Base-by-base conservation (phyloP, 2,888 invertebrate species). In the Torymus auratus region DNA sequence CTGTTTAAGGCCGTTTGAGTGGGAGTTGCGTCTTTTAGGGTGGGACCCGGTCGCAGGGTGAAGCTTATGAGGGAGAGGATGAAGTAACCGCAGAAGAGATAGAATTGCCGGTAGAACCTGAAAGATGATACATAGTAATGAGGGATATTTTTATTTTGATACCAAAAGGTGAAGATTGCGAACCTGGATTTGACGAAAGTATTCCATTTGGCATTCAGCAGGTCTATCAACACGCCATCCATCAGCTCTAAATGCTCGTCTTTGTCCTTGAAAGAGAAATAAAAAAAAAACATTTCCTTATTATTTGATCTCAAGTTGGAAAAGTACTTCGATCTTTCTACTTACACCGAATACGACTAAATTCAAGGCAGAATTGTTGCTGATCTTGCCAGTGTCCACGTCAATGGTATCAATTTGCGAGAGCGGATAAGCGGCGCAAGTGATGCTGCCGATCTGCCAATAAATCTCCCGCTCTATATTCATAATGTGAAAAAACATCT, bases 161-260 rank as follows among this genome's bases (percentile, higher is more conserved):
- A 10, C 11, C 14, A 23, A 69, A n/a, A 11, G 11, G 41, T 12
- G 12, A 12, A 2, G 13, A n/a, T 17, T 58, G 10, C 65, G 11
- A 52, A 93, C 93, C 92, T 91, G 83, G 95, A 96, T 91, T 97
- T 97, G 1, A 98, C 98, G 90, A 98, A 99, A 0, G 98, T 96
- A 87, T 98, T 97, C 99, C 99, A 99, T 92, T 99, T 99, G 2
- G 98, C 98, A 89, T 98, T 96, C 13, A 99, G 91, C 15, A 99
- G 93, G 90, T 99, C 98, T 20, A 98, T 96, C 65, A 99, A 92
- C 85, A 98, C 95, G 0, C 99, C 99, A 89, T 99, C 98, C 92
- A 99, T 94, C 74, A 99, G 93, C 86, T 98, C 98, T 86, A 99
- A 92, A 92, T 99, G 99, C 88, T 97, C 97, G 85, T 96, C 95